Conservation (phyloP, 2,113 vertebrate species). For the Connochaetes taurinus region DNA sequence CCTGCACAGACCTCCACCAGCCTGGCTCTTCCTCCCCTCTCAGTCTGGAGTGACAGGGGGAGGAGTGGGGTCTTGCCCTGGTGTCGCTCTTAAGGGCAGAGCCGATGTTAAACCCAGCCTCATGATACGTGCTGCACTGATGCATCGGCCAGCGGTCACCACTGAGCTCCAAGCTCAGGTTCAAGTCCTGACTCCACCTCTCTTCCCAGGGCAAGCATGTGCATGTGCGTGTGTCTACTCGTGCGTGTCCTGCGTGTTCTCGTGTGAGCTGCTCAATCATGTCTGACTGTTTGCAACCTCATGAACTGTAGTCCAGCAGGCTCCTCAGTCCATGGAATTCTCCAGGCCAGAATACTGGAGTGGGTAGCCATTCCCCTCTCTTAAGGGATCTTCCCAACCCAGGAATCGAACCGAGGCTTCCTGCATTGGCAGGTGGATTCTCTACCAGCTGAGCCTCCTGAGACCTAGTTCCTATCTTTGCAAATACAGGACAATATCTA, state of each 20-base stretch:
- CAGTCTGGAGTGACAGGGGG: neutral
- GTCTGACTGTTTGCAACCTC: neutral
- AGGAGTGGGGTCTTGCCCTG: neutral
- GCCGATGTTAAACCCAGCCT: no score
- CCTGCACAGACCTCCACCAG: neutral
- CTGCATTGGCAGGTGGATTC: neutral
- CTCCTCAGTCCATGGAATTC: neutral
- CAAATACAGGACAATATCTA: neutral
- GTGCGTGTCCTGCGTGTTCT: neutral
- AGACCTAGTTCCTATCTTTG: neutral
- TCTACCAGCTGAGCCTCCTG: neutral
- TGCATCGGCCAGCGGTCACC: fast-evolving
- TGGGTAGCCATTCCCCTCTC: neutral
- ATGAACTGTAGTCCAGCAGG: neutral
- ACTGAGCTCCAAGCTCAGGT: neutral
- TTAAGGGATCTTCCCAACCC: neutral
- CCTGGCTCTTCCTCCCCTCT: neutral
- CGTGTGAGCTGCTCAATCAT: neutral
- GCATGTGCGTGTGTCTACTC: neutral
- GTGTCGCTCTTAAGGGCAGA: neutral
- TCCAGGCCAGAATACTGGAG: neutral
- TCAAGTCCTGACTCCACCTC: neutral
- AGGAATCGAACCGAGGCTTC: neutral
- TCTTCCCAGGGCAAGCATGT: fast-evolving
- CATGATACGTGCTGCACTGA: fast-evolving